Evolutionary conservation across 2,888 invertebrate species (phyloP), one percentile per base, ranked within the genome.

Genomic region (Sussaba pulchella): DNA sequence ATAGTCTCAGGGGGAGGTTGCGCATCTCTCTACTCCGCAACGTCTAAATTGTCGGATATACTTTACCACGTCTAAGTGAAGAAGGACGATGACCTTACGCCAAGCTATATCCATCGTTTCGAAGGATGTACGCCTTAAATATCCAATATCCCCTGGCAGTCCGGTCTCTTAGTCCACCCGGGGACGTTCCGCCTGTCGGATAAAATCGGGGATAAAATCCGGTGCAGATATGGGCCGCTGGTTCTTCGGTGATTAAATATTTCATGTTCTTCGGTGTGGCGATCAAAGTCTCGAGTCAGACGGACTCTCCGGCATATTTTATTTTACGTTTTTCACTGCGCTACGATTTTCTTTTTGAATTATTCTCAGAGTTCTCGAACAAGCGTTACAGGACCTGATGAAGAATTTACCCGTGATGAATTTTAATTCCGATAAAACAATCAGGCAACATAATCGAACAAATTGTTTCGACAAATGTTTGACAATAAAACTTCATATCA

Each of bases 1-100:
- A 89, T 85, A 85, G 86, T 87, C 87, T 84, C 88, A 52, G 57
- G 84, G 83, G 86, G 82, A n/a, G 84, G 82, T 78, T 74, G 74
- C 47, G 19, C 82, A 81, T 84, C 83, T 71, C 70, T 70, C 81
- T n/a, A n/a, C 77, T 73, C 70, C 77, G 61, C 63, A 41, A 17
- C 52, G 21, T 71, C 63, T 71, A 66, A 75, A 75, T 52, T 50
- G 41, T 66, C 36, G 50, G 43, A 31, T 24, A 36, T 57, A 17
- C 67, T 67, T 69, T 45, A 21, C 19, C 14, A 50, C 39, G 59
- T n/a, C 50, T 47, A 57, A 70, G 70, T 61, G 71, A 71, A 71
- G 52, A 43, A 66, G 81, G 69, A 54, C 77, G 64, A 81, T 77
- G 81, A 73, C 77, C 81, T 69, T 24, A n/a, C 41, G 8, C 41